Conservation (phyloP, 2,113 vertebrate species). For the Jacana jacana region DNA sequence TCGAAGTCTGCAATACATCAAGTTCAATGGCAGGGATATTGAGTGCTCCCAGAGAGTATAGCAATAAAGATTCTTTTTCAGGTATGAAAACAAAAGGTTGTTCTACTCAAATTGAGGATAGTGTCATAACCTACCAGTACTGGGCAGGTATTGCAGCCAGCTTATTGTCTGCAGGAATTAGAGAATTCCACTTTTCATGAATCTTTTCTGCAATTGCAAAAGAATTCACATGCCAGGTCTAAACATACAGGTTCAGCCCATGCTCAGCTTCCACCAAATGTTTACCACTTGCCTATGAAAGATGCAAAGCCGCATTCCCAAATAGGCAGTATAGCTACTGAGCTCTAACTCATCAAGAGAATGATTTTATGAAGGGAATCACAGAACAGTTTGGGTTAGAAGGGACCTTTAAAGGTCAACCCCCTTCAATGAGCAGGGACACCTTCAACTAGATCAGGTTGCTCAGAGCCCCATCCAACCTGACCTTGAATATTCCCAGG, state of each 20-base stretch:
- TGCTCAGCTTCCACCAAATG: neutral
- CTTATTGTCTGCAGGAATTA: neutral
- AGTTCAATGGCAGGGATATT: neutral
- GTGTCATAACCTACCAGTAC: neutral
- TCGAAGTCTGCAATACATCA: neutral
- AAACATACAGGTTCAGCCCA: neutral
- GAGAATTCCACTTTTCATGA: neutral
- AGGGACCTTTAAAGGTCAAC: neutral
- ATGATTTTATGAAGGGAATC: neutral
- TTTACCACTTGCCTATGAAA: neutral
- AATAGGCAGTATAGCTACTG: neutral
- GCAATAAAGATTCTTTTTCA: neutral
- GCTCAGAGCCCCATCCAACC: neutral
- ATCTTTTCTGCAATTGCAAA: neutral
- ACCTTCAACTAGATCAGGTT: neutral
- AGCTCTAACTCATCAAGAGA: neutral
- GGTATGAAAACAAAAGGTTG: neutral
- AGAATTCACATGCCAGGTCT: neutral
- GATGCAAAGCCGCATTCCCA: neutral
- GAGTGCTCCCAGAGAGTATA: rapidly evolving
- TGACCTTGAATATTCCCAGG: neutral
- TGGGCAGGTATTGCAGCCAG: neutral
- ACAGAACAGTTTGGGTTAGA: neutral
- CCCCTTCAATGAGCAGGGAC: neutral
- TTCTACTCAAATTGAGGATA: neutral